These are phyloP conservation scores for Buteo buteo DNA, from an alignment of 2,113 vertebrate species.

Conservation along the genomic window DNA sequence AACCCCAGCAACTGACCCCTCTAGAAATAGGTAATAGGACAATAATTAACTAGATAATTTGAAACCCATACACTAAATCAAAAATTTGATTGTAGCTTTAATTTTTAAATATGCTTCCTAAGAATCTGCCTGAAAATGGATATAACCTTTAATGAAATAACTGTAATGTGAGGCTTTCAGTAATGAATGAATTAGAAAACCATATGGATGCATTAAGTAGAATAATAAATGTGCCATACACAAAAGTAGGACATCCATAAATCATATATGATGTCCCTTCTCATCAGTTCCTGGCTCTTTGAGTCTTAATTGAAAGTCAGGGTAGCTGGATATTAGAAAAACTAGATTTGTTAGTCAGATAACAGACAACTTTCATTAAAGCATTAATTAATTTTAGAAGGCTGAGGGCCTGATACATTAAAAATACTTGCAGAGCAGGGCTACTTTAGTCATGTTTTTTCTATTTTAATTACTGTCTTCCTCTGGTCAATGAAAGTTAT, in stretches of 20 bases:
- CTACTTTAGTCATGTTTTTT: background rate
- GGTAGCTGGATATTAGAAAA: constrained; percentile 59
- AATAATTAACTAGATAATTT: constrained; percentile 33
- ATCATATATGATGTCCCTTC: constrained; percentile 65
- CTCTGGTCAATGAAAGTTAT: constrained; percentile 2
- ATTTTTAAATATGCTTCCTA: constrained; percentile 52
- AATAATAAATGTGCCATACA: constrained; percentile 65
- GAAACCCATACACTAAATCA: constrained; percentile 12
- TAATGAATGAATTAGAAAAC: constrained; percentile 55
- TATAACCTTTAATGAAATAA: constrained; percentile 60
- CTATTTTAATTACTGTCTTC: constrained; percentile 49
- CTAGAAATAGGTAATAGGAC: background rate
- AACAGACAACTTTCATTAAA: constrained; percentile 66
- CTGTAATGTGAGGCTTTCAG: constrained; percentile 44
- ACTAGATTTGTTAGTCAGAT: constrained; percentile 64
- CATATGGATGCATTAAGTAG: constrained; percentile 53
- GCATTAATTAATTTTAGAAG: constrained; percentile 70
- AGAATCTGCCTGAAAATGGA: constrained; percentile 35
- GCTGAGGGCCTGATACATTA: constrained; percentile 23
- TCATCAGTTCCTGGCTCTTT: constrained; percentile 53
- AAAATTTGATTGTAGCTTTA: constrained; percentile 12
- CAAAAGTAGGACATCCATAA: constrained; percentile 59
- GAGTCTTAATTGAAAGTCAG: constrained; percentile 68
- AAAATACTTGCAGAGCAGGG: constrained; percentile 30
- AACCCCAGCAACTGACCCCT: background rate